These are phyloP conservation scores for Coracias cyanogaster DNA, from an alignment of 2,797 vertebrate genomes.

Conservation along the genomic window DNA sequence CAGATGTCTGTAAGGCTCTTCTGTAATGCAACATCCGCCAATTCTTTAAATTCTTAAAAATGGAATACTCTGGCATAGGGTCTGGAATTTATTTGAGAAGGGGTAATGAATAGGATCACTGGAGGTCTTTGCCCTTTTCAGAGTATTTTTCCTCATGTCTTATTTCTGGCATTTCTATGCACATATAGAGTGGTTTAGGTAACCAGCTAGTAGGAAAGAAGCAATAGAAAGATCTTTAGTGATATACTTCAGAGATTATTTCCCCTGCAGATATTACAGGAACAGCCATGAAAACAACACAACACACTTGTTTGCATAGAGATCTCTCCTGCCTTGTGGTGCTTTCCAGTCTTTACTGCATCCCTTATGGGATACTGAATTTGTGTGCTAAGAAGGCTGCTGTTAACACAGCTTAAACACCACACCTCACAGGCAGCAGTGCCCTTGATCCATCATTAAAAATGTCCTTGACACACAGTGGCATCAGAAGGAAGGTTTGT, in stretches of 20 bases:
- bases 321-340: not conserved
- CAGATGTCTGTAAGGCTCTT: not conserved
- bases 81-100: not conserved
- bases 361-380: not conserved
- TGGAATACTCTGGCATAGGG: not conserved
- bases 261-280: not conserved
- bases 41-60: not conserved
- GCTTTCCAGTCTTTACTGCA: not conserved
- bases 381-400: not conserved
- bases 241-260: not conserved
- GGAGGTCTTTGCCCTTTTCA: not conserved
- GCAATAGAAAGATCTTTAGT: not conserved
- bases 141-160: not conserved
- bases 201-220: not conserved
- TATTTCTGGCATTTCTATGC: not conserved
- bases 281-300: not conserved
- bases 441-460: constrained; percentile 60
- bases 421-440: not conserved
- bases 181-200: not conserved
- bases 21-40: not conserved
- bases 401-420: constrained; percentile 22
- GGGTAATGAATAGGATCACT: not conserved
- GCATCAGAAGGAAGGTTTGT: not conserved
- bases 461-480: constrained; percentile 21
- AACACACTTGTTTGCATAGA: not conserved